Evolutionary conservation across 2,113 vertebrate genomes (phyloP).

Genomic region (Lanius ludovicianus): DNA sequence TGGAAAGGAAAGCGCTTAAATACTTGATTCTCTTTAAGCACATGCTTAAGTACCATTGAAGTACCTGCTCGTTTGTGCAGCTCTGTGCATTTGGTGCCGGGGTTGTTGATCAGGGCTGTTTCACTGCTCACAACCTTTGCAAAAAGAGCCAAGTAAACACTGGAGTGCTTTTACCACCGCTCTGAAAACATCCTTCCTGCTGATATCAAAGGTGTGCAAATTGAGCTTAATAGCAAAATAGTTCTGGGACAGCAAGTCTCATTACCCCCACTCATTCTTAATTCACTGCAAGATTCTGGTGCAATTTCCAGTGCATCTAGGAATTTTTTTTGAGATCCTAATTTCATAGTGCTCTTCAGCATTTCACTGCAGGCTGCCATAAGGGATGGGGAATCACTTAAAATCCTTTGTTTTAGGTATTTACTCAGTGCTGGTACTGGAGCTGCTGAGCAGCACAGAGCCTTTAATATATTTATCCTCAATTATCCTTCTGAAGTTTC

Average conservation of each 20-base stretch:
- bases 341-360: background rate
- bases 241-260: background rate
- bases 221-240: background rate
- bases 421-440: background rate
- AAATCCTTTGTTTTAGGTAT: background rate
- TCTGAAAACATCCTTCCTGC: background rate
- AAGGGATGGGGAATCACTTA: background rate
- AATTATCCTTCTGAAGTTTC: slow-evolving; percentile 20
- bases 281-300: background rate
- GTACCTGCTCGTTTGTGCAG: background rate
- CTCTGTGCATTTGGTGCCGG: background rate
- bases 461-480: background rate
- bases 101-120: background rate
- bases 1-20: background rate
- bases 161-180: background rate
- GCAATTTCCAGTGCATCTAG: background rate
- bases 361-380: background rate
- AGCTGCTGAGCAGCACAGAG: background rate
- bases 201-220: background rate
- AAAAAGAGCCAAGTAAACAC: background rate
- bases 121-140: background rate
- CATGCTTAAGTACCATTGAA: background rate
- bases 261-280: background rate
- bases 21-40: background rate
- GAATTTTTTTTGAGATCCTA: background rate